Base-by-base conservation (phyloP, 2,888 invertebrate genomes). In the Asteroscopus sphinx region DNA sequence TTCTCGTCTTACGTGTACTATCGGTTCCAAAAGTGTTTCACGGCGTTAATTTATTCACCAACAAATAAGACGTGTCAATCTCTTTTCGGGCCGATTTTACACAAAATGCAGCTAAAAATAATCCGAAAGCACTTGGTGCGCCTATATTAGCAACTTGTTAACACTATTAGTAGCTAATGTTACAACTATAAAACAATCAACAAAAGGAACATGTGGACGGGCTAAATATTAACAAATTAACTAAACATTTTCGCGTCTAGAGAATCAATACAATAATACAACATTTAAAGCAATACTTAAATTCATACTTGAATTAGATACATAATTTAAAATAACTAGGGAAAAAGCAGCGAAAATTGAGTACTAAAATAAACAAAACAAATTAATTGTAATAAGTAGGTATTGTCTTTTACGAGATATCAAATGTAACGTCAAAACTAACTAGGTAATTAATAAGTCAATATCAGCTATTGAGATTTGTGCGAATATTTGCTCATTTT, bases 61-160 rank as follows among this genome's bases (percentile, higher is more conserved):
- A 45, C 30, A 54, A 48, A 45, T 21, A 36, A 41, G 26, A n/a
- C 8, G 28, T 49, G 25, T n/a, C n/a, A n/a, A 55, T 59, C 55
- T 69, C 56, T 58, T 65, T 69, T 66, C 42, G 55, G 21, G 15
- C 59, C 57, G 55, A 60, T 68, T 30, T 44, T 65, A 72, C 52
- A 48, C 44, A 48, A n/a, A 58, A 58, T 62, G 60, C 52, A 63
- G 69, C 70, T 66, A 63, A 69, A 76, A 53, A 73, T 70, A 67
- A 61, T 61, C 54, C 28, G 30, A 80, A 68, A 82, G 80, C 83
- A 82, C 82, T 82, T 77, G 63, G 79, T 81, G 80, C 80, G 61
- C 57, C 68, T 68, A 69, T 63, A 67, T 70, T 69, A 76, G 57
- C 64, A 62, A 69, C 51, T 68, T 63, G 48, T 71, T 64, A 74